Base-by-base conservation (phyloP, 2,797 vertebrate species). In the Anabacerthia variegaticeps region DNA sequence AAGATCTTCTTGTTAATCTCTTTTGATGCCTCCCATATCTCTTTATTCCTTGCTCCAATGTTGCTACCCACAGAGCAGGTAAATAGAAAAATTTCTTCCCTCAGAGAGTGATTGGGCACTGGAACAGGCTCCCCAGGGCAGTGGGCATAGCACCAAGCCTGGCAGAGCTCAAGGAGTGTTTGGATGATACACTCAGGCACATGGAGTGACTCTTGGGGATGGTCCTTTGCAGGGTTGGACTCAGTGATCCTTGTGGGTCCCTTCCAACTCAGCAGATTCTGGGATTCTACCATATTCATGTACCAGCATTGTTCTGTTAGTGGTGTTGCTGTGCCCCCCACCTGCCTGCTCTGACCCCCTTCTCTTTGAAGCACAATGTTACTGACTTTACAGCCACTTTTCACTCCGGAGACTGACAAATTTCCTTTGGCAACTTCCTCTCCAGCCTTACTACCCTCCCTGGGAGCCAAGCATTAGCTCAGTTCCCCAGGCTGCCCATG, bases 241-340 rank as follows among this genome's bases (percentile, higher is more conserved):
- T 37, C 16, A 16, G 12, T 59, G 36, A 27, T 59, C 36, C 24
- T 19, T 17, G 36, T 59, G 17, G 30, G 52, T 32, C 16, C 56
- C 24, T 59, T 37, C 56, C 56, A 59, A 27, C 36, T 59, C 34
- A 59, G 24, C 36, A 27, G 26, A 27, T 59, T 59, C 56, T 59
- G 24, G 16, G 26, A 66, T 24, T 10, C 12, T 55, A 36, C 55
- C 62, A 20, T 16, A 12, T 49, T 48, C 55, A 12, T 8, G 22
- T 41, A 41, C 28, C 26, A 27, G 21, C 41, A 32, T 10, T 0
- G 0, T 48, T 88, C 46, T 61, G 26, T 55, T 5, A 5, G 41
- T 14, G 12, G 10, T 32, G 46, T 27, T 81, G 69, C 54, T 81
- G 48, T 75, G 55, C 22, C 30, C 61, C 52, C 10, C 48, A 54